These are phyloP conservation scores for Trissolcus basalis DNA, from an alignment of 1,140 invertebrate species.

Conservation along the genomic window DNA sequence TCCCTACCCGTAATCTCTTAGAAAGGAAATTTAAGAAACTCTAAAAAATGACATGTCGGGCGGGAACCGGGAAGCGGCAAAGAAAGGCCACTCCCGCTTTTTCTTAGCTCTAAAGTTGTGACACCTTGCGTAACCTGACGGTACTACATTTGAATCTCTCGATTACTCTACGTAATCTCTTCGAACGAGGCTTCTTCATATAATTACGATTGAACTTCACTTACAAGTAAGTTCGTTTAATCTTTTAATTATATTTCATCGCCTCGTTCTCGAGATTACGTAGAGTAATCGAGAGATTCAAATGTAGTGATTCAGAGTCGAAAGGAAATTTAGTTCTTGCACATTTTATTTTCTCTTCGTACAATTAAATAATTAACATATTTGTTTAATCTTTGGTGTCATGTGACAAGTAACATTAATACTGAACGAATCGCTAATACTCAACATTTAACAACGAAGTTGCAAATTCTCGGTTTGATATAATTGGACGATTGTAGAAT, in stretches of 20 bases:
- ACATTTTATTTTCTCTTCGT: background rate
- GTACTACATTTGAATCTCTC: conserved; percentile 11
- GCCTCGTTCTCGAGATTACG: conserved; percentile 21
- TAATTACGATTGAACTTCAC: conserved; percentile 21
- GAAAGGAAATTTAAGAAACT: no score
- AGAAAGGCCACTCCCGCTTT: no score
- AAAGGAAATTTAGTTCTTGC: conserved; percentile 5
- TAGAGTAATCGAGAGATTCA: conserved; percentile 9
- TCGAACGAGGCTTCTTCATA: conserved; percentile 25
- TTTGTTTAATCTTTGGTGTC: conserved; percentile 1
- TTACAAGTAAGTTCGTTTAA: conserved; percentile 24
- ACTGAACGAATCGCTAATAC: conserved; percentile 1
- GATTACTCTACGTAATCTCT: conserved; percentile 24
- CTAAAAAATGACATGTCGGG: no score
- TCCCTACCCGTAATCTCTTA: no score
- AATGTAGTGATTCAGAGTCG: conserved; percentile 11
- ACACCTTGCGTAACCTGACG: conserved; percentile 2
- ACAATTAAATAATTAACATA: conserved; percentile 1
- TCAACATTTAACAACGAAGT: conserved; percentile 9
- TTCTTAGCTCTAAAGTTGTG: no score
- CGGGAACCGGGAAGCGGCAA: background rate
- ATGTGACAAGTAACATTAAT: no score
- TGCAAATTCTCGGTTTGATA: conserved; percentile 16
- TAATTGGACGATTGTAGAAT: conserved; percentile 19
- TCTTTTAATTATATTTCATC: conserved; percentile 14